phyloP scores from a whole-genome alignment of 2,797 vertebrate species.

The Phalanger gymnotis region DNA sequence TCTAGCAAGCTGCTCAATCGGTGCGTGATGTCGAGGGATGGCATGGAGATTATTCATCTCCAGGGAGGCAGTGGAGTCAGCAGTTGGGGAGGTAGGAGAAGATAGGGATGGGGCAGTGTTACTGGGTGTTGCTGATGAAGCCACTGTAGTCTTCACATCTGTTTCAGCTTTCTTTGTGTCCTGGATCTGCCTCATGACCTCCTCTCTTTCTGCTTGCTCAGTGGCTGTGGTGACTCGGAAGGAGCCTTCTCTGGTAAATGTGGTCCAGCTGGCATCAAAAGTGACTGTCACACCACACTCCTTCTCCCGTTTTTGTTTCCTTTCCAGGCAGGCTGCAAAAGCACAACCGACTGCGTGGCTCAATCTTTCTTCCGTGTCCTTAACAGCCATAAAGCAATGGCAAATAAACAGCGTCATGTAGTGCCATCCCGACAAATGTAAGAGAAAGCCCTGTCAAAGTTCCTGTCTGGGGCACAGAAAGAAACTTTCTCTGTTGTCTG shows the following conservation, averaged over 20 bases:
- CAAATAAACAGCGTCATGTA: constrained; percentile 99
- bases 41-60: constrained; percentile 90
- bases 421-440: constrained; percentile 99
- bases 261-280: constrained; percentile 98
- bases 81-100: constrained; percentile 89
- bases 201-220: constrained; percentile 97
- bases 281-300: constrained; percentile 99
- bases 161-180: constrained; percentile 93
- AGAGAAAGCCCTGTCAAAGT: constrained; percentile 98
- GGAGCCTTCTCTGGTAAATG: constrained; percentile 97
- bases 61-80: constrained; percentile 81
- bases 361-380: constrained; percentile 98
- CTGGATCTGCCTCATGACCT: constrained; percentile 97
- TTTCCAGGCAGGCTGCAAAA: constrained; percentile 97
- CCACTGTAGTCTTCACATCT: constrained; percentile 84
- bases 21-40: constrained; percentile 95
- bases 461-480: constrained; percentile 98
- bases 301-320: constrained; percentile 99
- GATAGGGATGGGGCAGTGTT: constrained; percentile 83
- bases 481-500: constrained; percentile 99
- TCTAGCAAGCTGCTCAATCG: constrained; percentile 94
- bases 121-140: constrained; percentile 81
- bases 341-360: constrained; percentile 99
- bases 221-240: constrained; percentile 98
- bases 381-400: constrained; percentile 98